Conservation (phyloP, 2,113 vertebrate species). For the Glaucomys volans region DNA sequence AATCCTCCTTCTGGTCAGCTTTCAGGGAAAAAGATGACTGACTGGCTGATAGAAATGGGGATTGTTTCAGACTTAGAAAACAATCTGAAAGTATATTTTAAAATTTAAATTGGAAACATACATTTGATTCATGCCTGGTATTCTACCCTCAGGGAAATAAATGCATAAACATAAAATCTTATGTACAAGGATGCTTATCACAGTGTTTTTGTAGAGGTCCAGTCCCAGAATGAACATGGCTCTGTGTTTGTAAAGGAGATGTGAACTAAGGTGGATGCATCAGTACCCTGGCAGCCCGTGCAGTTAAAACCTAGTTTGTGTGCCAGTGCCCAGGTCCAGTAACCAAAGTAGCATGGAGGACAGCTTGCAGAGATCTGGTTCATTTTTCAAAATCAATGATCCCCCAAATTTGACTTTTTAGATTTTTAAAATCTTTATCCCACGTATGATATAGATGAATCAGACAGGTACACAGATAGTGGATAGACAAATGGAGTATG, state of each 20-base stretch:
- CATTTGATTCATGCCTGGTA: neutral
- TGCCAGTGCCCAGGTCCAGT: rapidly evolving
- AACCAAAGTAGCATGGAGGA: neutral
- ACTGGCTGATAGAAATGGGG: neutral
- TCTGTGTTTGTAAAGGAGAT: rapidly evolving
- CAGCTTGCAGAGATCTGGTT: rapidly evolving
- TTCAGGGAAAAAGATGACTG: neutral
- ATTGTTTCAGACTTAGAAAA: neutral
- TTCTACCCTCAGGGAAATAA: neutral
- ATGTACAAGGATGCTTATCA: neutral
- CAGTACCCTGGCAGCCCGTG: rapidly evolving
- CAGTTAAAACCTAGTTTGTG: rapidly evolving
- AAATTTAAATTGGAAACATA: neutral
- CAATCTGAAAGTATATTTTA: neutral
- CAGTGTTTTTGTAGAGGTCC: too few relatives aligned
- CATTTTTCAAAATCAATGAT: neutral
- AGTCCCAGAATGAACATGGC: neutral
- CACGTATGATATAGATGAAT: neutral
- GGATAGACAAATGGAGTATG: neutral
- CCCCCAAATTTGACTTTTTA: neutral
- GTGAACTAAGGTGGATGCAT: rapidly evolving
- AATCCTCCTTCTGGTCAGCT: neutral
- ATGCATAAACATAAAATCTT: neutral
- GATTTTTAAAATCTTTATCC: neutral
- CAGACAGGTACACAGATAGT: neutral